Percentiles rank a stretch among this genome's conserved stretches.
Conservation (phyloP, 2,797 vertebrate species). For the Paguma larvata region DNA sequence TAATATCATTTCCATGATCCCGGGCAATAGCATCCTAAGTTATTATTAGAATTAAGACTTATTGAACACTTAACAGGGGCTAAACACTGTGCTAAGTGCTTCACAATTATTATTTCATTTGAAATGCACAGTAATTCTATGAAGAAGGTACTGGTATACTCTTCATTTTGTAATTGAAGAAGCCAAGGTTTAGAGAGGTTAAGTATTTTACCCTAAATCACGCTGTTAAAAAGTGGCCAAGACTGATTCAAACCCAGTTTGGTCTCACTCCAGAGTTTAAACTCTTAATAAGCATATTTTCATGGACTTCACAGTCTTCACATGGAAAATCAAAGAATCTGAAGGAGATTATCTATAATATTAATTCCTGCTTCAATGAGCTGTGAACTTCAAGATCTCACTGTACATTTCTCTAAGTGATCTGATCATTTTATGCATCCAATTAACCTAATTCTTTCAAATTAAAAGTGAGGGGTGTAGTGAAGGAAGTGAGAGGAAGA, state of each 20-base stretch:
- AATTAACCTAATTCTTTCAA: background rate
- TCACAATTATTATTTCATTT: conserved; percentile 6
- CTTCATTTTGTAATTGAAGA: background rate
- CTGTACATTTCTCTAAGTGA: conserved; percentile 7
- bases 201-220: background rate
- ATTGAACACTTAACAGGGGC: background rate
- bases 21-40: background rate
- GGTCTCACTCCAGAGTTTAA: background rate
- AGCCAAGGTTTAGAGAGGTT: background rate
- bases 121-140: background rate
- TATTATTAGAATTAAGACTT: background rate
- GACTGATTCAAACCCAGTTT: background rate
- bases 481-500: background rate
- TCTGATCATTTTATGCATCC: background rate
- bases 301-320: background rate
- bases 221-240: background rate
- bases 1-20: background rate
- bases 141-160: background rate
- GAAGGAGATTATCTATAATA: background rate
- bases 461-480: background rate
- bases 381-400: background rate
- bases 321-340: background rate
- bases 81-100: background rate
- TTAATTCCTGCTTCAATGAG: background rate
- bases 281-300: background rate